Evolutionary conservation across 2,888 invertebrate species (phyloP).

Genomic region (Mimachlamys varia): DNA sequence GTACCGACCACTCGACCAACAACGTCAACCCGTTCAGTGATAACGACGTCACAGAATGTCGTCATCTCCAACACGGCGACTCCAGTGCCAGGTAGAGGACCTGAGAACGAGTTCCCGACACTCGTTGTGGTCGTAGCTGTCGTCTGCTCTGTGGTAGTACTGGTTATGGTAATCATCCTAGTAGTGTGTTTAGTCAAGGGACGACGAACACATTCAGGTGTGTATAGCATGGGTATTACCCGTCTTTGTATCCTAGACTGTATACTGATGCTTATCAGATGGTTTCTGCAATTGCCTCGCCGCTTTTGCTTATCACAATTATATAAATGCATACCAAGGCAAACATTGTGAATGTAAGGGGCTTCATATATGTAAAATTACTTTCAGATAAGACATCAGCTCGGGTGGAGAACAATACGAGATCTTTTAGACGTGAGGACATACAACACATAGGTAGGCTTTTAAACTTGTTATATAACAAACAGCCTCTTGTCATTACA

Average conservation of each 20-base stretch:
- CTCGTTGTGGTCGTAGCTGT: not conserved
- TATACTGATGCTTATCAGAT: not conserved
- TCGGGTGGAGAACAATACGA: not conserved
- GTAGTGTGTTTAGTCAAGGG: not conserved
- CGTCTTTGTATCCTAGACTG: not conserved
- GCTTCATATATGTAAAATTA: too few relatives aligned
- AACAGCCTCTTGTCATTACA: too few relatives aligned
- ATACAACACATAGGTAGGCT: not conserved
- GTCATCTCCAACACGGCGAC: not conserved
- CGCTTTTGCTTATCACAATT: too few relatives aligned
- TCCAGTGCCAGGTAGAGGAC: not conserved
- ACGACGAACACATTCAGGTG: not conserved
- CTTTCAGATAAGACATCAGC: not conserved
- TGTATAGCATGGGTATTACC: too few relatives aligned
- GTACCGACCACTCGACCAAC: not conserved
- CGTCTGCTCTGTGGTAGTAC: not conserved
- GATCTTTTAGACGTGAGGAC: not conserved
- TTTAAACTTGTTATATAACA: not conserved
- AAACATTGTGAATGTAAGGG: too few relatives aligned
- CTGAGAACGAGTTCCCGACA: not conserved
- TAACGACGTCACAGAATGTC: too few relatives aligned
- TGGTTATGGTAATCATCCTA: not conserved
- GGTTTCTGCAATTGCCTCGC: too few relatives aligned
- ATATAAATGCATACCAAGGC: too few relatives aligned
- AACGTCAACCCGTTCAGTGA: not conserved